Base-by-base conservation (phyloP, 1,140 invertebrate genomes). In the Cyphomyrmex costatus region DNA sequence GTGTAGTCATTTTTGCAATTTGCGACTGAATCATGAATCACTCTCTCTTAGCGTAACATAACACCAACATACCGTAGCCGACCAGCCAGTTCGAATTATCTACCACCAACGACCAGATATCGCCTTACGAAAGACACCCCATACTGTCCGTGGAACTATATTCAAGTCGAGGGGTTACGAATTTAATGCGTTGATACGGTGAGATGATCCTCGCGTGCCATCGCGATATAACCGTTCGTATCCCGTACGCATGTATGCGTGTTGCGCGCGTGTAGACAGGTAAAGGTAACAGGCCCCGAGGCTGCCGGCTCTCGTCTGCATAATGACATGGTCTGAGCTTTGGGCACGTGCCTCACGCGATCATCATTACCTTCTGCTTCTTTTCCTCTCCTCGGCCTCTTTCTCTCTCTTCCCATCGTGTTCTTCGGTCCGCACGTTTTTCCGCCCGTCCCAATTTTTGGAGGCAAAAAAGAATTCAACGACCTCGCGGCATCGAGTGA, bases 291-390 rank as follows among this genome's bases (percentile, higher is more conserved):
- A 82, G 83, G 73, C 88, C 88, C 66, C 76, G 79, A 85, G 91
- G 84, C 92, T 86, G 80, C 74, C 74, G 82, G 88, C 90, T 93
- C 92, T 93, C 70, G 70, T 92, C 88, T 89, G 91, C 91, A 94
- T 94, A 94, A 94, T 94, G 92, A 94, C 86, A 91, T 89, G 90
- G 90, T 58, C 86, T 87, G 90, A 91, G 91, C 91, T 93, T 86
- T 90, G 87, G 93, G 93, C 94, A 94, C 94, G 94, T 94, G 94
- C 93, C 94, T 94, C 94, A 94, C 93, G 94, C 94, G 92, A 94
- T 92, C 92, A 92, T 94, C 91, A 93, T 94, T 93, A 94, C 92
- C 92, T 92, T 66, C n/a, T 84, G 51, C 86, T 77, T 42, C 73
- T 76, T 33, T 74, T 89, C 91, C 49, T 36, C 19, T 16, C 21